Percentiles rank a stretch among this genome's conserved stretches.
phyloP scores from a whole-genome alignment of 2,797 vertebrate genomes.

The Zonotrichia albicollis region DNA sequence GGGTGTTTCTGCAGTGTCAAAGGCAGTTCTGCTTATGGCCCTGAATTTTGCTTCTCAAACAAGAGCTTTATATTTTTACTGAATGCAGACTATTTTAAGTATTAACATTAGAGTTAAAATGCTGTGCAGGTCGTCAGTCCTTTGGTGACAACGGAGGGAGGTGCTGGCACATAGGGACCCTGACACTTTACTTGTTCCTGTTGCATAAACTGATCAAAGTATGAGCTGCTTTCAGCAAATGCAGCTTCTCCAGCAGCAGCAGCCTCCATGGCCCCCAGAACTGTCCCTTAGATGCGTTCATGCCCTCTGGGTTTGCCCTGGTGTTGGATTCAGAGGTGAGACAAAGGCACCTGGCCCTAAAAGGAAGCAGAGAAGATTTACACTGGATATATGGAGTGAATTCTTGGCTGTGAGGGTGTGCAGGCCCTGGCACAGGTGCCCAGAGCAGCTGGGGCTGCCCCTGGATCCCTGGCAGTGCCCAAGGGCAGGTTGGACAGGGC shows the following conservation, averaged over 20 bases:
- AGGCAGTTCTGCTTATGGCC: not conserved
- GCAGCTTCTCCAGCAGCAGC: not conserved
- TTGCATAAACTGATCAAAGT: not conserved
- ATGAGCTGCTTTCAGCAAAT: not conserved
- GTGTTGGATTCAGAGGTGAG: not conserved
- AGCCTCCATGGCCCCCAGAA: not conserved
- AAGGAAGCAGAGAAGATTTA: not conserved
- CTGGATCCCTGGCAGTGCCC: not conserved
- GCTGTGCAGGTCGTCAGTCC: not conserved
- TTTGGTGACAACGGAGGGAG: not conserved
- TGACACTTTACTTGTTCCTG: not conserved
- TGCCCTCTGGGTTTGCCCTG: not conserved
- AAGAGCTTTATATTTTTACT: not conserved
- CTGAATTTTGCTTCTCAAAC: not conserved
- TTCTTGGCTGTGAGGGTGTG: not conserved
- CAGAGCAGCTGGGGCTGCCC: not conserved
- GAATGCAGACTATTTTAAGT: not conserved
- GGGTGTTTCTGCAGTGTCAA: not conserved
- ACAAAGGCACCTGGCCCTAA: not conserved
- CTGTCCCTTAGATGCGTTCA: not conserved
- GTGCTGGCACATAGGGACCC: not conserved
- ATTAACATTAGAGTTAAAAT: not conserved
- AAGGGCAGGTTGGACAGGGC: fast-evolving
- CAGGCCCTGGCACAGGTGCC: not conserved
- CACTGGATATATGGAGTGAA: not conserved